Percentiles rank a stretch among this genome's conserved stretches.
Conservation (phyloP, 2,888 invertebrate genomes). For the Temnothorax rugatulus region DNA sequence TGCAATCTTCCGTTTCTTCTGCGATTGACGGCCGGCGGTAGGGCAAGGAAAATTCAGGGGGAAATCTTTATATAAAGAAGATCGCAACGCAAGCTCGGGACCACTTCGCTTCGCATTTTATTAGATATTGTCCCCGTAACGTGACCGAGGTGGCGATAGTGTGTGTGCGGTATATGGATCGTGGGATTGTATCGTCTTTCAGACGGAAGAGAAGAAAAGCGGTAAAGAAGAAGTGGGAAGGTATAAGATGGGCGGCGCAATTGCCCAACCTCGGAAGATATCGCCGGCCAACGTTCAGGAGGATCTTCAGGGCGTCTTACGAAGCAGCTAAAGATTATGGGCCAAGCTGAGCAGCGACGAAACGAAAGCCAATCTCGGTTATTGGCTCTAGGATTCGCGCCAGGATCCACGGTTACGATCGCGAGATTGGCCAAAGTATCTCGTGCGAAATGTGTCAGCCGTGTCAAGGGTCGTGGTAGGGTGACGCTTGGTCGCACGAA, state of each 20-base stretch:
- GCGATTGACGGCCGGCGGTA: constrained; percentile 36
- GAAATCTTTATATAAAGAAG: constrained; percentile 68
- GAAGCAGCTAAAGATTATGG: constrained; percentile 74
- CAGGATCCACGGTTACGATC: constrained; percentile 73
- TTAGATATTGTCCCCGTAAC: constrained; percentile 81
- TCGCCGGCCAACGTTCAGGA: constrained; percentile 61
- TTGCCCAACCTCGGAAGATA: constrained; percentile 63
- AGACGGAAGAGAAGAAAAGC: constrained; percentile 30
- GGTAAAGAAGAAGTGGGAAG: constrained; percentile 12
- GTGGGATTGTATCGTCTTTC: constrained; percentile 68
- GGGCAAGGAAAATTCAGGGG: constrained; percentile 56
- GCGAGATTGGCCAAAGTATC: constrained; percentile 64
- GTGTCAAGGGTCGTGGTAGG: constrained; percentile 65
- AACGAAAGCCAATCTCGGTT: constrained; percentile 82
- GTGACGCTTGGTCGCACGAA: constrained; percentile 52
- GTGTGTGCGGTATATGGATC: constrained; percentile 67
- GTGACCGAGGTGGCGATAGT: constrained; percentile 66
- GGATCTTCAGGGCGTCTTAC: constrained; percentile 61
- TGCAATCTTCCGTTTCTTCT: constrained; percentile 56
- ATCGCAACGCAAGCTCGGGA: constrained; percentile 60
- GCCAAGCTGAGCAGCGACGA: constrained; percentile 64
- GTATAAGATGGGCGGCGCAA: constrained; percentile 47
- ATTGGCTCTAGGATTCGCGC: constrained; percentile 76
- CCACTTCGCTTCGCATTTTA: constrained; percentile 78
- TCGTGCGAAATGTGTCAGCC: constrained; percentile 70